A percentile compares a stretch with the other conserved stretches of the same genome.
Evolutionary conservation across 2,113 vertebrate species (phyloP).

Genomic region (Tachysurus vachellii): DNA sequence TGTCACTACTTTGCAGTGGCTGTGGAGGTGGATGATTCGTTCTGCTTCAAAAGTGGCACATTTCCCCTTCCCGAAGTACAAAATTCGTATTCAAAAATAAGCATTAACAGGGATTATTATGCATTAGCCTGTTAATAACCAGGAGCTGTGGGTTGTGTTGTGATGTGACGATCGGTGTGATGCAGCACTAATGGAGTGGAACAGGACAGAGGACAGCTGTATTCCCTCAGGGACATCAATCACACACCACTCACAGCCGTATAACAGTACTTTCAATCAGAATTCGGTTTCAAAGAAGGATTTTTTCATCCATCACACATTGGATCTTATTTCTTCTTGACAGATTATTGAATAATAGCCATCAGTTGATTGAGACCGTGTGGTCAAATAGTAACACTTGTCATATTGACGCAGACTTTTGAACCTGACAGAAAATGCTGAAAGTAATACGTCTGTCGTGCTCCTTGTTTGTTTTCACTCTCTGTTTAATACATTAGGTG

Average conservation of each 20-base stretch:
- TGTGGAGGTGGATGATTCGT: neutral
- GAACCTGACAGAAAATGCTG: neutral
- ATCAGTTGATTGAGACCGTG: neutral
- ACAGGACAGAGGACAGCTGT: constrained; percentile 19
- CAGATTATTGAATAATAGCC: neutral
- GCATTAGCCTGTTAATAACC: constrained; percentile 39
- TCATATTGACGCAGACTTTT: neutral
- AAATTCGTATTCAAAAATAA: neutral
- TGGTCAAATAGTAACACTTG: neutral
- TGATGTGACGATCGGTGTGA: neutral
- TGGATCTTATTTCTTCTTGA: too few species aligned
- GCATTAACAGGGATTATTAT: neutral
- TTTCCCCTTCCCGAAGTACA: neutral
- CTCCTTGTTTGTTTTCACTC: neutral
- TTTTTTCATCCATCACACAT: neutral
- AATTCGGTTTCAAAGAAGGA: neutral
- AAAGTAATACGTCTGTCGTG: neutral
- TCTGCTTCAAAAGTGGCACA: neutral
- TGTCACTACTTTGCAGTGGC: neutral
- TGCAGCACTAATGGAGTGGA: constrained; percentile 4
- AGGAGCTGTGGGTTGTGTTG: constrained; percentile 14
- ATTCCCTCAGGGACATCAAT: neutral
- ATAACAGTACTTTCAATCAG: neutral
- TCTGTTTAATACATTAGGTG: constrained; percentile 4
- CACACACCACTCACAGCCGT: neutral